Evolutionary conservation across 1,140 invertebrate genomes (phyloP).

Genomic region (Panulirus ornatus): DNA sequence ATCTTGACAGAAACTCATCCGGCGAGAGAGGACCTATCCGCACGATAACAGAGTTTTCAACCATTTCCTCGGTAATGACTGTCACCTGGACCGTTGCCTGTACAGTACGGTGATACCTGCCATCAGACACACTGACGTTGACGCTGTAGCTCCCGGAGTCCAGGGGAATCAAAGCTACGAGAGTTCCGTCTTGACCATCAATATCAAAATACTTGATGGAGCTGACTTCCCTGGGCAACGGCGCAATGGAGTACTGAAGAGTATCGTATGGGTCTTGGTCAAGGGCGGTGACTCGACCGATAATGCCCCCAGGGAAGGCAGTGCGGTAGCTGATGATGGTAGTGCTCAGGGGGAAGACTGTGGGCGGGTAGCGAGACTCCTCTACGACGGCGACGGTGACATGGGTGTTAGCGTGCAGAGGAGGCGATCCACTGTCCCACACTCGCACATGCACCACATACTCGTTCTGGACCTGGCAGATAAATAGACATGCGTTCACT

Average conservation of each 20-base stretch:
- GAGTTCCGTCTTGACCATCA: constrained; percentile 87
- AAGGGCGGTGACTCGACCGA: constrained; percentile 91
- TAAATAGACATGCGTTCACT: background rate
- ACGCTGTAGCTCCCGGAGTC: constrained; percentile 91
- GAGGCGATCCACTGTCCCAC: constrained; percentile 90
- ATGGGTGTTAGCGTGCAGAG: constrained; percentile 89
- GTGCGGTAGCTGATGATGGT: constrained; percentile 93
- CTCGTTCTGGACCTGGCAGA: constrained; percentile 79
- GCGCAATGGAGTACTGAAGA: constrained; percentile 85
- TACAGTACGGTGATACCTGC: constrained; percentile 80
- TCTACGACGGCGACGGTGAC: constrained; percentile 89
- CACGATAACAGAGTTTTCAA: constrained; percentile 89
- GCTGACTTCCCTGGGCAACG: constrained; percentile 79
- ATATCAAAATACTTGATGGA: constrained; percentile 89
- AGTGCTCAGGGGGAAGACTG: constrained; percentile 91
- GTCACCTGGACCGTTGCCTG: constrained; percentile 89
- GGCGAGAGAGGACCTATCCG: constrained; percentile 85
- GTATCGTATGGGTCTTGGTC: constrained; percentile 96
- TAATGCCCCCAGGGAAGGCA: constrained; percentile 93
- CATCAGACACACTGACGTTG: constrained; percentile 82
- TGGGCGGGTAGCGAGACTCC: constrained; percentile 85
- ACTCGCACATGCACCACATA: constrained; percentile 94
- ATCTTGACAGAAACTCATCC: constrained; percentile 90
- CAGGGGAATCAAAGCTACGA: constrained; percentile 88
- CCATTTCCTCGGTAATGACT: constrained; percentile 89